phyloP scores from a whole-genome alignment of 2,113 vertebrate species.

The Philantomba maxwellii region DNA sequence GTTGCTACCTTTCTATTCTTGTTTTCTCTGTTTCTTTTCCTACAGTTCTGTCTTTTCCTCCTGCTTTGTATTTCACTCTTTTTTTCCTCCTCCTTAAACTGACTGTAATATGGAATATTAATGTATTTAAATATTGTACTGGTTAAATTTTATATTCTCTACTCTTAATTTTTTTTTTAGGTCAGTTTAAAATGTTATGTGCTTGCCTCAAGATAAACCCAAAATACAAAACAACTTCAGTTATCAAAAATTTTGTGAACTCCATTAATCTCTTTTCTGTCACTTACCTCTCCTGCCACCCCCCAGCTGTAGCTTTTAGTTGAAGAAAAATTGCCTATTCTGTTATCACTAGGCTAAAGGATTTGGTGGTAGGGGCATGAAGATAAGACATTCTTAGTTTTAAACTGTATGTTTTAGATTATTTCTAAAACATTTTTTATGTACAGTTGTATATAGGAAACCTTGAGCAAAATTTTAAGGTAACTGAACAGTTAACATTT shows the following conservation, averaged over 20 bases:
- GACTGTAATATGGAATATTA: background rate
- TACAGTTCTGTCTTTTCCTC: background rate
- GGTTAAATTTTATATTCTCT: background rate
- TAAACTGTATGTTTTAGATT: background rate
- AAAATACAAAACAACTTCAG: background rate
- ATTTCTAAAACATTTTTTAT: background rate
- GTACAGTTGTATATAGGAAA: background rate
- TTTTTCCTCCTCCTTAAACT: background rate
- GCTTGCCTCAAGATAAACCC: background rate
- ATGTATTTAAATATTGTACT: background rate
- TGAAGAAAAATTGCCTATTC: background rate
- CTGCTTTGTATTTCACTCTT: background rate
- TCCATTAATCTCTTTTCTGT: background rate
- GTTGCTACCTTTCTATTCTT: background rate
- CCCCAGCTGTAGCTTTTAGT: background rate
- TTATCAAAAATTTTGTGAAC: background rate
- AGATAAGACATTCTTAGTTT: background rate
- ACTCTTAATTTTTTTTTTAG: constrained; percentile 20
- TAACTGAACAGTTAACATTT: background rate
- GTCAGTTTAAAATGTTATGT: background rate
- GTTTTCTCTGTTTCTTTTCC: background rate
- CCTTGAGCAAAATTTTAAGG: background rate
- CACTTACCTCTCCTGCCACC: background rate
- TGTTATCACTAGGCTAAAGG: background rate
- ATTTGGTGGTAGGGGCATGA: background rate